These are phyloP conservation scores for Nesogale talazaci DNA, from an alignment of 2,113 vertebrate species.

Conservation along the genomic window DNA sequence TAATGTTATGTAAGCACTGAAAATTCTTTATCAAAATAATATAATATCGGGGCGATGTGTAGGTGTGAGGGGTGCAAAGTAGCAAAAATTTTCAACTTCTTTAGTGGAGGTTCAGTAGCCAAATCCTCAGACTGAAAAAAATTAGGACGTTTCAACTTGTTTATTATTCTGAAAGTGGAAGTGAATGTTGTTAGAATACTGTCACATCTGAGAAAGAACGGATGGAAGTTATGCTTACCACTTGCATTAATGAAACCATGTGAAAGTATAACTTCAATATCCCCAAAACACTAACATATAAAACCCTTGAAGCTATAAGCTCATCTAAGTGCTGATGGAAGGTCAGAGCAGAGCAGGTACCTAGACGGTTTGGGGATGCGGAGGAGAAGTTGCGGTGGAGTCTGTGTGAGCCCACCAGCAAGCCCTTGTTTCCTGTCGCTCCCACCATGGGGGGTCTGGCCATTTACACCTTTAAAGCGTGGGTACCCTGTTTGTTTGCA, in stretches of 20 bases:
- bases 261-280: neutral
- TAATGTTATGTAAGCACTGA: neutral
- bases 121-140: neutral
- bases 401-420: neutral
- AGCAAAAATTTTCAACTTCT: neutral
- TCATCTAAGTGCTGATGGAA: neutral
- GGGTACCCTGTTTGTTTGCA: neutral
- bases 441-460: neutral
- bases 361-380: fast-evolving
- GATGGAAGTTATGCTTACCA: neutral
- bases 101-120: neutral
- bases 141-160: no score
- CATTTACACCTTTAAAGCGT: neutral
- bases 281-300: neutral
- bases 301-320: neutral
- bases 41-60: neutral
- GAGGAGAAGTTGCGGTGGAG: neutral
- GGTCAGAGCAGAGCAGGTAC: neutral
- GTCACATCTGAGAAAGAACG: neutral
- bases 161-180: neutral
- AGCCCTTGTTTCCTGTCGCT: neutral
- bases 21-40: neutral
- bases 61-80: neutral
- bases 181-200: neutral
- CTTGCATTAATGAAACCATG: neutral